These are phyloP conservation scores for Lithophane semibrunnea DNA, from an alignment of 2,888 invertebrate genomes.

Conservation along the genomic window DNA sequence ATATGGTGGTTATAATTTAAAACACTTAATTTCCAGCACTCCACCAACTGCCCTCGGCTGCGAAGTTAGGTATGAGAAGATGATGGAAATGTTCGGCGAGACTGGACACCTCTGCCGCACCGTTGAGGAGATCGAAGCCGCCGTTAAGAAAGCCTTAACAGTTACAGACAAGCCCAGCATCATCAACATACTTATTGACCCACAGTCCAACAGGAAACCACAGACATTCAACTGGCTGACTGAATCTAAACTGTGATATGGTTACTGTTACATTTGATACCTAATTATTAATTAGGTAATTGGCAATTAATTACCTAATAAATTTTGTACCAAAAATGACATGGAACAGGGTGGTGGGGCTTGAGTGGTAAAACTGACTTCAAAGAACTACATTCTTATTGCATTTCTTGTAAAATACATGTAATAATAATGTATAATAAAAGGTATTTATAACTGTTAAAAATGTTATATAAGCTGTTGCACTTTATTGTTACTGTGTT, in stretches of 20 bases:
- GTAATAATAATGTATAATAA: constrained; percentile 35
- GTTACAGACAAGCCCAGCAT: constrained; percentile 95
- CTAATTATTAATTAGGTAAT: neutral
- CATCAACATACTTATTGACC: constrained; percentile 97
- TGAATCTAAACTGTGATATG: constrained; percentile 95
- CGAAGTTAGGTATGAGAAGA: constrained; percentile 96
- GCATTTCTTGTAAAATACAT: constrained; percentile 37
- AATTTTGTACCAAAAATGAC: constrained; percentile 27
- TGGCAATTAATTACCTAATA: neutral
- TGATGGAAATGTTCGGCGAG: constrained; percentile 96
- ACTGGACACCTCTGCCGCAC: constrained; percentile 95
- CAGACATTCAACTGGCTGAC: constrained; percentile 98
- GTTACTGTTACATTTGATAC: constrained; percentile 6
- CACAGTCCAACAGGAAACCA: constrained; percentile 96
- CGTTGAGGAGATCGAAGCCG: constrained; percentile 93
- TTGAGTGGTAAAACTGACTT: constrained; percentile 28
- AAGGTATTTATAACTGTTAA: constrained; percentile 22
- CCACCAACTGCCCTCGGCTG: constrained; percentile 95
- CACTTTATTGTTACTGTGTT: neutral
- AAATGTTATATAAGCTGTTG: constrained; percentile 7
- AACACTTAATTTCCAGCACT: constrained; percentile 89
- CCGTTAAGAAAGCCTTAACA: constrained; percentile 92
- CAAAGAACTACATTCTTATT: constrained; percentile 50
- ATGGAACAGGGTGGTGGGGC: constrained; percentile 45
- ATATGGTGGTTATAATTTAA: neutral